phyloP scores from a whole-genome alignment of 2,113 vertebrate species.

The Excalfactoria chinensis region DNA sequence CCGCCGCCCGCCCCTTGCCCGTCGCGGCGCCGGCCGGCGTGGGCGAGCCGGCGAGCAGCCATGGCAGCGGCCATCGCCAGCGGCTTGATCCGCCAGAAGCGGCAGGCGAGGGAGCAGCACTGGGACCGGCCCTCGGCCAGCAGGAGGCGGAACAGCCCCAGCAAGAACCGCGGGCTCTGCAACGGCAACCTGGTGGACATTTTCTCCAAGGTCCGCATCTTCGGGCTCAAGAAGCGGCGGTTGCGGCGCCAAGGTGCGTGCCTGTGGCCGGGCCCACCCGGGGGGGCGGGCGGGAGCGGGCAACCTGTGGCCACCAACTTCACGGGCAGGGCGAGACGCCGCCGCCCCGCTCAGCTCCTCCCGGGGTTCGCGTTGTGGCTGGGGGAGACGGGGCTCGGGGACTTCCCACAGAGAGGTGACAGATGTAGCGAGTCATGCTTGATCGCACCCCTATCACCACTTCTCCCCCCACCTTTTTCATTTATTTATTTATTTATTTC shows the following conservation, averaged over 20 bases:
- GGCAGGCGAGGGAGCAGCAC: conserved; percentile 96
- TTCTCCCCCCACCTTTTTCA: not conserved
- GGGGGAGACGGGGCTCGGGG: not conserved
- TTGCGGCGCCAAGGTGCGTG: conserved; percentile 95
- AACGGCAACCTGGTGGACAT: conserved; percentile 98
- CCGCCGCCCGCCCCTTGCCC: not conserved
- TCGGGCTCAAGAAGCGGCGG: conserved; percentile 97
- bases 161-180: conserved; percentile 96
- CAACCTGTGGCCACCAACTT: conserved; percentile 39
- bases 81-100: conserved; percentile 97
- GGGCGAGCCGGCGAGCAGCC: conserved; percentile 70
- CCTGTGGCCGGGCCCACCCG: not conserved
- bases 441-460: not conserved
- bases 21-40: not conserved
- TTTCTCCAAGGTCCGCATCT: conserved; percentile 99
- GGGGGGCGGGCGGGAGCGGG: not conserved
- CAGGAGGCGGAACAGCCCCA: conserved; percentile 95
- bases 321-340: not conserved
- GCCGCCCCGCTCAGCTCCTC: not conserved
- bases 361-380: not conserved
- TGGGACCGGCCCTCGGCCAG: conserved; percentile 93
- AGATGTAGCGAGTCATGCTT: not conserved
- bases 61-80: conserved; percentile 98
- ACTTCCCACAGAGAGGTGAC: not conserved
- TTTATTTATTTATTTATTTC: not conserved